Evolutionary conservation across 2,797 vertebrate genomes (phyloP).

Genomic region (Melanotaenia maccullochi): DNA sequence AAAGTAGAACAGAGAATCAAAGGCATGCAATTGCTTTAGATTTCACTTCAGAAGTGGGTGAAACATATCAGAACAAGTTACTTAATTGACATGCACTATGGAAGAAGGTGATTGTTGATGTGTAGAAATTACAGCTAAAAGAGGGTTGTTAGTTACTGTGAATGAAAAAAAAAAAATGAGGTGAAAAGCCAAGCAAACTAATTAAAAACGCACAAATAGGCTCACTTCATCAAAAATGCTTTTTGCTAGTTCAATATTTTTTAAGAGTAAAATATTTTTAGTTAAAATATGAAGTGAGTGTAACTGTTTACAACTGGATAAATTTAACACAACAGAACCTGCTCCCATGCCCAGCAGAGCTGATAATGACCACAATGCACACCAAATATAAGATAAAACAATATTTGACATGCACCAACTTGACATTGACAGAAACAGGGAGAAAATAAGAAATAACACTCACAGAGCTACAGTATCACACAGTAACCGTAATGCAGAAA

Average conservation of each 20-base stretch:
- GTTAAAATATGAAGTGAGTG: conserved; percentile 42
- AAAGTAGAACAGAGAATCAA: conserved; percentile 88
- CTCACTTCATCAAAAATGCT: conserved; percentile 53
- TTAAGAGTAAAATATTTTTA: conserved; percentile 31
- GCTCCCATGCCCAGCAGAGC: conserved; percentile 66
- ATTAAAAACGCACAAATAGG: conserved; percentile 46
- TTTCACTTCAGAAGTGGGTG: conserved; percentile 65
- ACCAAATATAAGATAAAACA: conserved; percentile 47
- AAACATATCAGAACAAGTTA: conserved; percentile 49
- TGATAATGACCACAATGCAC: conserved; percentile 55
- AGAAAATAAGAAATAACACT: conserved; percentile 78
- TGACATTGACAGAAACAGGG: conserved; percentile 48
- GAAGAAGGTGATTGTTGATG: conserved; percentile 48
- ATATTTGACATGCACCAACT: conserved; percentile 53
- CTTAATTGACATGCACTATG: conserved; percentile 67
- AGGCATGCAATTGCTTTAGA: conserved; percentile 84
- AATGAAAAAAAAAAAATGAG: conserved; percentile 38
- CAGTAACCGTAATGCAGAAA: conserved; percentile 77
- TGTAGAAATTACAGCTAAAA: conserved; percentile 45
- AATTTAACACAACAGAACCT: conserved; percentile 44
- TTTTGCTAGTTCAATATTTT: conserved; percentile 1
- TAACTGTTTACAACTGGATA: conserved; percentile 33
- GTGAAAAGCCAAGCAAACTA: conserved; percentile 63
- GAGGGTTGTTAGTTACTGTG: neutral
- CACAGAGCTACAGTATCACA: conserved; percentile 83